These are phyloP conservation scores for Molanna angustata DNA, from an alignment of 2,888 invertebrate genomes.

Conservation along the genomic window DNA sequence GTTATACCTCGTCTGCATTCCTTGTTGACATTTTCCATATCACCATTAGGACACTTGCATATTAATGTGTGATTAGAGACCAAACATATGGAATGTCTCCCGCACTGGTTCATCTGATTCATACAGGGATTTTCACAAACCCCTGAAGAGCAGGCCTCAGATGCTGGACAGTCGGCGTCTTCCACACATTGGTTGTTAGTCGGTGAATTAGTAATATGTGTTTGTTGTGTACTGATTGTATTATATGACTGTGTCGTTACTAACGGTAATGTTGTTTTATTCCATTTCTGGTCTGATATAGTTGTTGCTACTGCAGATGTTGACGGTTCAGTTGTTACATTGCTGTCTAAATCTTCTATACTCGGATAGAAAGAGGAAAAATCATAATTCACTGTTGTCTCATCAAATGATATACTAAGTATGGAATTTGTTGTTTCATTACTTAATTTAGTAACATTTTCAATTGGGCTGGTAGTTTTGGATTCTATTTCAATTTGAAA, in stretches of 20 bases:
- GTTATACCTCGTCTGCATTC: slow-evolving; percentile 63
- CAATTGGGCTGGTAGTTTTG: too few relatives aligned
- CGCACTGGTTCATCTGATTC: slow-evolving; percentile 52
- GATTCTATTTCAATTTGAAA: too few relatives aligned
- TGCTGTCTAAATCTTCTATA: too few relatives aligned
- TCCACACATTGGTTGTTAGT: slow-evolving; percentile 54
- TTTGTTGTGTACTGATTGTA: slow-evolving; percentile 1
- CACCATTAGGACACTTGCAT: slow-evolving; percentile 59
- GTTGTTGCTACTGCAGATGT: too few relatives aligned
- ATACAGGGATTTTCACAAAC: slow-evolving; percentile 64
- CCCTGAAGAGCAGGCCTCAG: slow-evolving; percentile 62
- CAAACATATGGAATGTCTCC: slow-evolving; percentile 59
- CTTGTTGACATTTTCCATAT: slow-evolving; percentile 55
- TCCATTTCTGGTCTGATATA: too few relatives aligned
- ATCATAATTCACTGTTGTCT: too few relatives aligned
- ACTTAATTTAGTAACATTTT: too few relatives aligned
- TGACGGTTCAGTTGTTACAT: too few relatives aligned
- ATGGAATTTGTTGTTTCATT: too few relatives aligned
- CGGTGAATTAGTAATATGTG: slow-evolving; percentile 30
- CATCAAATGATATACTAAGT: too few relatives aligned
- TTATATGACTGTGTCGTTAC: not conserved
- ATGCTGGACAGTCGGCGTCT: slow-evolving; percentile 61
- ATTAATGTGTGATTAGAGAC: slow-evolving; percentile 61
- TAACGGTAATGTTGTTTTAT: too few relatives aligned
- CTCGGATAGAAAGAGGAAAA: too few relatives aligned